Evolutionary conservation across 1,140 invertebrate species (phyloP), one percentile per base, ranked within the genome.

Genomic region (Lordiphosa mommai): DNA sequence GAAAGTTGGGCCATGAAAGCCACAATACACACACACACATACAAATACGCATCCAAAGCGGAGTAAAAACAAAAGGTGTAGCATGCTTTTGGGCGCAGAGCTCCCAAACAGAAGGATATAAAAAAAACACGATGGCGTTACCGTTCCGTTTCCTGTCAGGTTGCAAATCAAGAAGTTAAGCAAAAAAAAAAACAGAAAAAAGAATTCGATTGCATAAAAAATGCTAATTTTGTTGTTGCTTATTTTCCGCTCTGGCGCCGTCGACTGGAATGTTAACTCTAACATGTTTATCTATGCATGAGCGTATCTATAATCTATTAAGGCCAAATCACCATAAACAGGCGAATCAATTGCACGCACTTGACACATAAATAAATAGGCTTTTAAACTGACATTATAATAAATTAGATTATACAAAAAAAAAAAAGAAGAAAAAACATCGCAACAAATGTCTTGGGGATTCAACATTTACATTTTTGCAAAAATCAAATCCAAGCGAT

Each of bases 211-310:
- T 13, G 12, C 12, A 8, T 27, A 43, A 43, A 41, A 43, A 43
- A 43, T 29, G 40, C 20, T 43, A 43, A 43, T 43, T 43, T 23
- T 27, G 10, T 8, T 41, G n/a, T 41, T 17, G 17, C 14, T 41
- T 27, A 27, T 27, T 27, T 27, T 27, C 4, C 38, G 20, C n/a
- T 10, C 20, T 7, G 9, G 12, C n/a, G 9, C 17, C 20, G 12
- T 43, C 27, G 1, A 43, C 12, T 29, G 8, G 40, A 27, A 20
- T 43, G 40, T 43, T 43, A 43, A 29, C 40, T 43, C 40, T 27
- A 43, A 43, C 40, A 43, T 43, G 40, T 29, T 43, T 43, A 43
- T 43, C 40, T 43, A 27, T 43, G 40, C 40, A 43, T 43, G 40
- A 43, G 40, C 27, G 40, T 43, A 29, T 43, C 40, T 43, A 43